phyloP scores from a whole-genome alignment of 2,888 invertebrate genomes.

The Rhyacophila evoluta region DNA sequence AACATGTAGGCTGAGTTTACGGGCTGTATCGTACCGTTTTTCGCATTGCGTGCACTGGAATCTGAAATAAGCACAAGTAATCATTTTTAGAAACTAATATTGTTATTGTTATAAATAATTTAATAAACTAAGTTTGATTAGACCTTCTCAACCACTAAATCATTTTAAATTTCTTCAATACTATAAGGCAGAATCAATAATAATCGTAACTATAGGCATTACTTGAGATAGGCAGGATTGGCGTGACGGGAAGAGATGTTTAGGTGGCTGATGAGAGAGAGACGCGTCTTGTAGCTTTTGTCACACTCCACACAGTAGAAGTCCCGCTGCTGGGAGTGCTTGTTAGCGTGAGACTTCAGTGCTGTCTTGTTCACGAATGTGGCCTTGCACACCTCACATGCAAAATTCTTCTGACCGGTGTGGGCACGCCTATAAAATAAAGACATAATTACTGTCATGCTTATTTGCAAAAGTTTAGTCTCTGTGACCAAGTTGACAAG shows the following conservation, averaged over 20 bases:
- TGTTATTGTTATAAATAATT: too few species aligned
- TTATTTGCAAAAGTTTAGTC: too few species aligned
- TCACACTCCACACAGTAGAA: conserved; percentile 42
- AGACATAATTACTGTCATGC: too few species aligned
- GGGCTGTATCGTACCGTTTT: conserved; percentile 28
- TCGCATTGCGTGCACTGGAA: conserved; percentile 34
- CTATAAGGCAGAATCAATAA: too few species aligned
- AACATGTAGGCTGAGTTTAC: conserved; percentile 29
- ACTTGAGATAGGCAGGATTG: conserved; percentile 34
- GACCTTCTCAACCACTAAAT: too few species aligned
- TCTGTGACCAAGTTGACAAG: too few species aligned
- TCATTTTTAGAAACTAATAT: too few species aligned
- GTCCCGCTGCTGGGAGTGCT: conserved; percentile 36
- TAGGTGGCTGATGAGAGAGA: conserved; percentile 31
- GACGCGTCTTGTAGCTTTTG: conserved; percentile 33
- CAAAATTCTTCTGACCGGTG: conserved; percentile 30
- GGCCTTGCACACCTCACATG: conserved; percentile 27
- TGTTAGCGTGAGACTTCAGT: conserved; percentile 36
- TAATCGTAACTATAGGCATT: too few species aligned
- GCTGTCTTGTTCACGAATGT: conserved; percentile 43
- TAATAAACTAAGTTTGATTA: too few species aligned
- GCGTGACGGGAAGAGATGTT: conserved; percentile 25
- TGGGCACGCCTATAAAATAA: conserved; percentile 43
- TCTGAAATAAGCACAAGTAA: too few species aligned
- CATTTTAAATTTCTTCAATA: too few species aligned